Conservation (phyloP, 2,888 invertebrate species). For the Parnassius mnemosyne region DNA sequence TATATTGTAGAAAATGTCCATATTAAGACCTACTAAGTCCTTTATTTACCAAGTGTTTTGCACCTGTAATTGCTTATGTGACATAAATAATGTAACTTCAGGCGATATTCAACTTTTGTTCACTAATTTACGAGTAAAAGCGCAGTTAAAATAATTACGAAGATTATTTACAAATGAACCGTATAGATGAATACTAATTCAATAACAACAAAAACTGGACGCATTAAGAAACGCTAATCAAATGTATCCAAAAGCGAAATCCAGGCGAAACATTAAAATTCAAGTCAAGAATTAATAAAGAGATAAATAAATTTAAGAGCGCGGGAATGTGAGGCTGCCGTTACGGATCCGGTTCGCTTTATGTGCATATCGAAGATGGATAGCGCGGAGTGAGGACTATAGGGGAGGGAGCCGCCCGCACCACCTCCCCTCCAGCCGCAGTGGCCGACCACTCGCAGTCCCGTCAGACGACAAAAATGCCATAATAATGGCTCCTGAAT, state of each 20-base stretch:
- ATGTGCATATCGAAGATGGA: conserved; percentile 80
- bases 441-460: conserved; percentile 67
- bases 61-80: neutral
- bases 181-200: no score
- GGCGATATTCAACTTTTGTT: no score
- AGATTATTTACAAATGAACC: conserved; percentile 1
- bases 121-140: neutral
- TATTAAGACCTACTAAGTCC: neutral
- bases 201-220: neutral
- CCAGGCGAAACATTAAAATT: conserved; percentile 67
- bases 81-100: no score
- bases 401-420: conserved; percentile 37
- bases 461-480: conserved; percentile 81
- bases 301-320: conserved; percentile 79
- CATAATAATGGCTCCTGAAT: conserved; percentile 79
- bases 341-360: conserved; percentile 76
- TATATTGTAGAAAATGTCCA: neutral
- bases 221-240: conserved; percentile 21
- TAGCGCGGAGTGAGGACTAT: conserved; percentile 57
- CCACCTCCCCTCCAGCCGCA: conserved; percentile 35
- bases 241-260: conserved; percentile 33
- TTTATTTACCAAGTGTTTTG: neutral
- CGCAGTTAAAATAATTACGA: conserved; percentile 4
- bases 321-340: conserved; percentile 77
- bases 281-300: conserved; percentile 77